Conservation (phyloP, 2,113 vertebrate species). For the Sigmodon hispidus region DNA sequence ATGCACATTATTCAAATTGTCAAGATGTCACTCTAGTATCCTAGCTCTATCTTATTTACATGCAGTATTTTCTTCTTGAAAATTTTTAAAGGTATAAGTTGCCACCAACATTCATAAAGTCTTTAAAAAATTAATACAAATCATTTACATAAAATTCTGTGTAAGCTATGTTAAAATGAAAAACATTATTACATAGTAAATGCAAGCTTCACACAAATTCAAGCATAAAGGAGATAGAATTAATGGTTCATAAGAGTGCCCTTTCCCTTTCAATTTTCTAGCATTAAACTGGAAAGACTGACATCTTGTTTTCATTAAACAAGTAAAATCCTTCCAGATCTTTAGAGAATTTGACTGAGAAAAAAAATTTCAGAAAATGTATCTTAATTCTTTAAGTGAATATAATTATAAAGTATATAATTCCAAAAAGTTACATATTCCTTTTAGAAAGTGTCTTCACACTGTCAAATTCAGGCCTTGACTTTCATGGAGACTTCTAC, state of each 20-base stretch:
- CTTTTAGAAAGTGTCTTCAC: not conserved
- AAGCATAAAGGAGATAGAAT: not conserved
- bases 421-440: not conserved
- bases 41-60: not conserved
- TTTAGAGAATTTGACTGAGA: conserved; percentile 5
- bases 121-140: conserved; percentile 43
- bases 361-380: not conserved
- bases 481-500: rapidly evolving
- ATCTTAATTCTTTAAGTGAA: conserved; percentile 26
- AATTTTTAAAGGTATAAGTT: not conserved
- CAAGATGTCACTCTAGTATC: not conserved
- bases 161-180: not conserved
- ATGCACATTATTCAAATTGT: not conserved
- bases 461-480: not conserved
- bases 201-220: conserved; percentile 25
- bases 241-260: not conserved
- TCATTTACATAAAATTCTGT: not conserved
- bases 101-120: not conserved
- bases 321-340: not conserved
- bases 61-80: not conserved
- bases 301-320: conserved; percentile 22
- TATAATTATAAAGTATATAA: not conserved
- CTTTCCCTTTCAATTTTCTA: not conserved
- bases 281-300: not conserved
- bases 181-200: not conserved